Base-by-base conservation (phyloP, 2,888 invertebrate genomes). In the Cryptocephalus moraei region DNA sequence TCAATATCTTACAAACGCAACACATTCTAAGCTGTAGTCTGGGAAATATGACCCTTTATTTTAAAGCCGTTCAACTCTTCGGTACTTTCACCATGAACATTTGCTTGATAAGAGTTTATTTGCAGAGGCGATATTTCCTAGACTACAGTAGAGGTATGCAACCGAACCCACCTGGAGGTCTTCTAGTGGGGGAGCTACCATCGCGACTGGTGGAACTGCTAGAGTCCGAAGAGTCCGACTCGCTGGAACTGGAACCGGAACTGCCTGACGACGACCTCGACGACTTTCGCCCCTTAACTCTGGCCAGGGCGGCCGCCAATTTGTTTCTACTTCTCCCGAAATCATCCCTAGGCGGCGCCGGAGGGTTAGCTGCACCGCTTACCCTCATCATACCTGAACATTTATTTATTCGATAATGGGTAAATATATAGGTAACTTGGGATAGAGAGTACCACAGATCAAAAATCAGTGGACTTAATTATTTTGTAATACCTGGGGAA, bases 291-390 rank as follows among this genome's bases (percentile, higher is more conserved):
- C 55, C 43, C 50, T 70, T 70, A 1, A 68, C 68, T 22, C 68
- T 56, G 1, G 70, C 69, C 44, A 70, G 56, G 6, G 70, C 70
- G 2, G 71, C 70, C 0, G 67, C 69, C 45, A 70, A 53, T 56
- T 70, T 70, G 49, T 62, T 69, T 56, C 70, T 70, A 49, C 62
- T 69, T 40, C 69, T 58, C 1, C 63, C 65, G 34, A 68, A 61
- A 48, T 70, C 70, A 33, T 68, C 66, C 54, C 67, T 62, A 0
- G 65, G 55, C 8, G 73, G 80, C 45, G 80, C 73, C 10, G 74
- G 80, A 62, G 81, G 77, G 74, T 80, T 73, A 63, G 75, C 78
- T 33, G 79, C 74, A 33, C 76, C 52, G 75, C 76, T 75, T 50
- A 68, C 71, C 33, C 71, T 72, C 78, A 72, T 72, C 70, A 72